A percentile compares a stretch with the other conserved stretches of the same genome.
These are phyloP conservation scores for Alligator mississippiensis DNA, from an alignment of 2,113 vertebrate genomes.

Conservation along the genomic window DNA sequence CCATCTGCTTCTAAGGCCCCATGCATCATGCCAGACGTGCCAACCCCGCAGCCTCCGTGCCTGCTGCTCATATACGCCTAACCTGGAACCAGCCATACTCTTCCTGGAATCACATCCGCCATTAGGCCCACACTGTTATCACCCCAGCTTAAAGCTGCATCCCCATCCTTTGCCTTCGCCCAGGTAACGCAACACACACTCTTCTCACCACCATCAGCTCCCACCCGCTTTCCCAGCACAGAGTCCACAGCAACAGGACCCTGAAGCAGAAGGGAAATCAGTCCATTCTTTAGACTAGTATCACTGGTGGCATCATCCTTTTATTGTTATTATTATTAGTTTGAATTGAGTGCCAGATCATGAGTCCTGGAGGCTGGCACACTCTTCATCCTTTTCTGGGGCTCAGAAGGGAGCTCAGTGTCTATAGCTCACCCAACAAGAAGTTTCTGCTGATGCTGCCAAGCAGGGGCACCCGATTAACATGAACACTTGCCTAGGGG, in stretches of 20 bases:
- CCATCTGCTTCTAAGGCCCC: neutral
- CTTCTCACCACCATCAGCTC: neutral
- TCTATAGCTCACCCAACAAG: neutral
- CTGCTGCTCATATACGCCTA: neutral
- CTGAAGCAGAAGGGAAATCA: neutral
- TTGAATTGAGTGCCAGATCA: neutral
- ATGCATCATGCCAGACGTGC: neutral
- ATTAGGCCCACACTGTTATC: too few species aligned
- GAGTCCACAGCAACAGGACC: neutral
- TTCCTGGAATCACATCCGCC: neutral
- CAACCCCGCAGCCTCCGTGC: neutral
- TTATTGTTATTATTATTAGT: neutral
- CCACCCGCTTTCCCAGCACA: too few species aligned
- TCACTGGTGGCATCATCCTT: too few species aligned
- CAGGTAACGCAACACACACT: neutral
- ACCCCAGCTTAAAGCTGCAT: too few species aligned
- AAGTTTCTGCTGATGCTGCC: neutral
- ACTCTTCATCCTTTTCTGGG: neutral
- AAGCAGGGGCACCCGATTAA: neutral
- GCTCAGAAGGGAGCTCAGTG: neutral
- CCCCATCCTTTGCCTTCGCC: neutral
- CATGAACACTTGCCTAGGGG: neutral
- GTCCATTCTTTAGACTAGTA: neutral
- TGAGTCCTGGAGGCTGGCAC: neutral
- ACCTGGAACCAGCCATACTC: neutral